Percentiles rank a stretch among this genome's conserved stretches.
Evolutionary conservation across 2,888 invertebrate genomes (phyloP).

Genomic region (Caenorhabditis plicata): DNA sequence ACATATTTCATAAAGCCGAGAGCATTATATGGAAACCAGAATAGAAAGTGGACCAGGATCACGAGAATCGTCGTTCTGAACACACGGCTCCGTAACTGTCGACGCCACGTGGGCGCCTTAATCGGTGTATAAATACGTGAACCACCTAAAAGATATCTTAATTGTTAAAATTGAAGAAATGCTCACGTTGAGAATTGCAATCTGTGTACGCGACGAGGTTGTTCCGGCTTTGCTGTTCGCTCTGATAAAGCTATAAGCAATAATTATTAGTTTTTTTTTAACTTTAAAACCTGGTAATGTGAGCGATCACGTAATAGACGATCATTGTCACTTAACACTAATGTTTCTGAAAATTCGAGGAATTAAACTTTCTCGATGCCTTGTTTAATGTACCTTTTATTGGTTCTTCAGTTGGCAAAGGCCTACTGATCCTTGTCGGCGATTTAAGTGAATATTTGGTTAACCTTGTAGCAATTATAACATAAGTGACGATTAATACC

Average conservation of each 20-base stretch:
- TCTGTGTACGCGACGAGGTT: too few relatives aligned
- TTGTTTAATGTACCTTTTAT: not conserved
- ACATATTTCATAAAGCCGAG: constrained; percentile 56
- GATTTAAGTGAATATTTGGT: constrained; percentile 47
- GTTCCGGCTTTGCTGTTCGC: too few relatives aligned
- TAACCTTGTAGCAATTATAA: constrained; percentile 55
- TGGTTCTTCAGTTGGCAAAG: not conserved
- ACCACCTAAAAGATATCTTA: too few relatives aligned
- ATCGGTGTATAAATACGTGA: too few relatives aligned
- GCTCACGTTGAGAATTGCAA: too few relatives aligned
- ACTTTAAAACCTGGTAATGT: constrained; percentile 13
- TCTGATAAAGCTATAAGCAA: not conserved
- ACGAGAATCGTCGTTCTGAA: constrained; percentile 63
- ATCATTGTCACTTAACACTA: constrained; percentile 10
- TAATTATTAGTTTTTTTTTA: too few relatives aligned
- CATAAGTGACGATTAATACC: constrained; percentile 52
- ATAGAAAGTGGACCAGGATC: constrained; percentile 58
- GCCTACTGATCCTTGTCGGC: too few relatives aligned
- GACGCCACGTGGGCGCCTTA: constrained; percentile 56
- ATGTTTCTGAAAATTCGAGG: not conserved
- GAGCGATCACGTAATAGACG: constrained; percentile 6
- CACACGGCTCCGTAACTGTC: constrained; percentile 51
- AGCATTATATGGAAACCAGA: constrained; percentile 64
- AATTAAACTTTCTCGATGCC: not conserved
- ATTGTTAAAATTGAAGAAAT: too few relatives aligned